phyloP scores from a whole-genome alignment of 2,113 vertebrate genomes.

The Hemiscyllium ocellatum region DNA sequence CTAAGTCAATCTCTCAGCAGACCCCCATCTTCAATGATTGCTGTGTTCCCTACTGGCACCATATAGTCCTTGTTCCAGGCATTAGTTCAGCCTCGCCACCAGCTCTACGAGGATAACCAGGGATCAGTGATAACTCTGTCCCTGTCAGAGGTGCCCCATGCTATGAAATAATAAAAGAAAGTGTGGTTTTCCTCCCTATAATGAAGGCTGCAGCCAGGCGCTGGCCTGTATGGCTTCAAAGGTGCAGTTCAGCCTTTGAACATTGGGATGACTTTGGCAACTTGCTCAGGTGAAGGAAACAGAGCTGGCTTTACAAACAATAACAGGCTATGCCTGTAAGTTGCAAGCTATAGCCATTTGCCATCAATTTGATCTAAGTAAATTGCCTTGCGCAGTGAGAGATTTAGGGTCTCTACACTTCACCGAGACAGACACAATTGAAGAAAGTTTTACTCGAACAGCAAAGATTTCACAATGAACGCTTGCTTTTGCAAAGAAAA shows the following conservation, averaged over 20 bases:
- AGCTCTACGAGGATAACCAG: too few species aligned
- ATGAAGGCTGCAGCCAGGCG: background rate
- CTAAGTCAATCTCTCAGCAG: too few species aligned
- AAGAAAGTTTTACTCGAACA: background rate
- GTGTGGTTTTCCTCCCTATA: background rate
- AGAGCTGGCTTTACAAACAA: background rate
- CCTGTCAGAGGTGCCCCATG: too few species aligned
- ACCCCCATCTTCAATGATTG: too few species aligned
- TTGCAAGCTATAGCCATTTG: background rate
- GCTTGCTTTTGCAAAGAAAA: background rate
- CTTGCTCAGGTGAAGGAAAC: background rate
- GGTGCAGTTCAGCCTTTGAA: background rate
- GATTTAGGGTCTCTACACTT: background rate
- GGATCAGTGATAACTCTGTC: too few species aligned
- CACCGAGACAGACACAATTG: background rate
- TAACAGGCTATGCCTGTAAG: background rate
- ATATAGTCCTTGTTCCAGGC: too few species aligned
- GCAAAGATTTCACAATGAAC: background rate
- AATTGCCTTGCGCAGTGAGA: background rate
- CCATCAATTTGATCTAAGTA: background rate
- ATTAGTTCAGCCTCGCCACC: too few species aligned
- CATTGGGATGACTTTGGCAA: background rate
- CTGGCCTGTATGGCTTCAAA: background rate
- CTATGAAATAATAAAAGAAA: background rate
- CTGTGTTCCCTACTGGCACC: too few species aligned